These are phyloP conservation scores for Corvus cornix DNA, from an alignment of 2,113 vertebrate genomes.

Conservation along the genomic window DNA sequence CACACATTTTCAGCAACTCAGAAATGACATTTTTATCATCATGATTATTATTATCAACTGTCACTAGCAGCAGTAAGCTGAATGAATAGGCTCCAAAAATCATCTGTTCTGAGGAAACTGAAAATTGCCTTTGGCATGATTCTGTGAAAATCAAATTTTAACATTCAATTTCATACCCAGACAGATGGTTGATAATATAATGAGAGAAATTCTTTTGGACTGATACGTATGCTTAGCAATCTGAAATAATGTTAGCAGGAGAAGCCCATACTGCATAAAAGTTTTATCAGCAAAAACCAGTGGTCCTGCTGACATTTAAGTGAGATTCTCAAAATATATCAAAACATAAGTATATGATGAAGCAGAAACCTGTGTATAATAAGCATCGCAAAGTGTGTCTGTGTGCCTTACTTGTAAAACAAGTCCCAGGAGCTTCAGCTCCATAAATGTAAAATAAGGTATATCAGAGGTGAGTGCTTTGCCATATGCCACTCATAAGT, in stretches of 20 bases:
- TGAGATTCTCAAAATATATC: background rate
- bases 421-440: background rate
- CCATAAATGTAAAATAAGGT: background rate
- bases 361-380: background rate
- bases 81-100: background rate
- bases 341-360: background rate
- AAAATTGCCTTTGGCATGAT: background rate
- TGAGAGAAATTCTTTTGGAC: background rate
- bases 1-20: background rate
- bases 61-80: background rate
- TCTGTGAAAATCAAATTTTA: background rate
- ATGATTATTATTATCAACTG: background rate
- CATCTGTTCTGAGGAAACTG: background rate
- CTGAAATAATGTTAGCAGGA: background rate
- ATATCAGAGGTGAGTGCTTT: background rate
- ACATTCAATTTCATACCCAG: background rate
- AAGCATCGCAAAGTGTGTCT: background rate
- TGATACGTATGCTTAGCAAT: background rate
- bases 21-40: background rate
- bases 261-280: background rate
- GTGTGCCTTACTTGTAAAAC: background rate
- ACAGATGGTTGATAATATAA: background rate
- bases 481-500: background rate
- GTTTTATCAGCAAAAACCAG: background rate
- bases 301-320: background rate